Evolutionary conservation across 2,888 invertebrate genomes (phyloP).

Genomic region (Mythimna ferrago): DNA sequence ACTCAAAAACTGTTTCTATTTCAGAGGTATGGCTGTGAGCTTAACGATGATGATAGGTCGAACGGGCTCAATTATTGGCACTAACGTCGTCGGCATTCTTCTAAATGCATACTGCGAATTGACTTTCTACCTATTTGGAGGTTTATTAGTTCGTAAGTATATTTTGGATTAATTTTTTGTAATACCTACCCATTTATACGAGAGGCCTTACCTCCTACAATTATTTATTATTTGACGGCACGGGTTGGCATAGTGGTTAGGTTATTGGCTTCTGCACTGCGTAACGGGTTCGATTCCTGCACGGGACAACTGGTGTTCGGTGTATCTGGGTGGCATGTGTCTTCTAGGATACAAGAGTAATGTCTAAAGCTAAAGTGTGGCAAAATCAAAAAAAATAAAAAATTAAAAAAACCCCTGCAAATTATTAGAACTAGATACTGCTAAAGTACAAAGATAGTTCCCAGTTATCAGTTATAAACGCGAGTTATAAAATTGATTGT

Average conservation of each 20-base stretch:
- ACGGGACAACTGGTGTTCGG: too few relatives aligned
- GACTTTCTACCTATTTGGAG: constrained; percentile 91
- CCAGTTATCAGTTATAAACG: neutral
- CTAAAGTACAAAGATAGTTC: too few relatives aligned
- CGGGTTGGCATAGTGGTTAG: too few relatives aligned
- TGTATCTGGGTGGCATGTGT: too few relatives aligned
- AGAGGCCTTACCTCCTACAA: neutral
- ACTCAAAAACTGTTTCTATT: constrained; percentile 3
- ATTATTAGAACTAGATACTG: neutral
- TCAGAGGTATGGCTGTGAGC: constrained; percentile 92
- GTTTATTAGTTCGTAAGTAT: constrained; percentile 85
- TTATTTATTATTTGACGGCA: too few relatives aligned
- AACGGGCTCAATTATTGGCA: constrained; percentile 91
- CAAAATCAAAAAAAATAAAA: too few relatives aligned
- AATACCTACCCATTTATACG: neutral
- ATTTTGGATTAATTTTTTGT: neutral
- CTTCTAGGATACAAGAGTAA: too few relatives aligned
- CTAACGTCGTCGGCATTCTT: constrained; percentile 91
- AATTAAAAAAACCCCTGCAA: neutral
- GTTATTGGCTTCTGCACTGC: too few relatives aligned
- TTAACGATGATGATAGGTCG: constrained; percentile 92
- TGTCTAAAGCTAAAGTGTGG: too few relatives aligned
- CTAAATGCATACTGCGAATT: constrained; percentile 91
- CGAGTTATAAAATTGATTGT: neutral
- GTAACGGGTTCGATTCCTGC: too few relatives aligned